Conservation (phyloP, 2,113 vertebrate genomes). For the Gopherus evgoodei region DNA sequence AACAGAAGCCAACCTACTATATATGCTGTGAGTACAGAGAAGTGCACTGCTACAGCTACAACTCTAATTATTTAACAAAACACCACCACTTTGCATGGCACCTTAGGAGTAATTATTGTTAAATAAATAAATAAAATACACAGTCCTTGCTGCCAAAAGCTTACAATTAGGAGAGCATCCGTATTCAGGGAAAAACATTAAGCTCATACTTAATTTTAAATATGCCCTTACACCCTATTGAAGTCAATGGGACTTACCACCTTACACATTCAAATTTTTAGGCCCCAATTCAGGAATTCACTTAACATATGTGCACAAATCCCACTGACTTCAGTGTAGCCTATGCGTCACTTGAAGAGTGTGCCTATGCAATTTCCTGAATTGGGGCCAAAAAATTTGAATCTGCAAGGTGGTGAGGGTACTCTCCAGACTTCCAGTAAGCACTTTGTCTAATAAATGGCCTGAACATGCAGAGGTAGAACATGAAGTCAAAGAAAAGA, state of each 20-base stretch:
- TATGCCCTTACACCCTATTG: not conserved
- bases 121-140: not conserved
- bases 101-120: not conserved
- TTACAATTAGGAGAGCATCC: not conserved
- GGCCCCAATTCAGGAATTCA: not conserved
- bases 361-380: not conserved
- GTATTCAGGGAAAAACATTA: not conserved
- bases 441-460: not conserved
- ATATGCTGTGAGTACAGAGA: slow-evolving; percentile 14
- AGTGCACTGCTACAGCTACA: not conserved
- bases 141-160: not conserved
- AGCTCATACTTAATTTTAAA: not conserved
- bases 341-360: not conserved
- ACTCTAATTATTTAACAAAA: slow-evolving; percentile 15
- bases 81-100: not conserved
- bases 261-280: not conserved
- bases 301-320: not conserved
- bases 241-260: not conserved
- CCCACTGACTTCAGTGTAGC: not conserved
- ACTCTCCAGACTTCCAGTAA: not conserved
- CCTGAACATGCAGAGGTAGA: not conserved
- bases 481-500: not conserved
- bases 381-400: too few relatives aligned
- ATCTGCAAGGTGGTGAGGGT: not conserved
- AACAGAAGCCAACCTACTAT: not conserved